Evolutionary conservation across 2,888 invertebrate genomes (phyloP), one percentile per base, ranked within the genome.

Genomic region (Drosophila stalkeri): DNA sequence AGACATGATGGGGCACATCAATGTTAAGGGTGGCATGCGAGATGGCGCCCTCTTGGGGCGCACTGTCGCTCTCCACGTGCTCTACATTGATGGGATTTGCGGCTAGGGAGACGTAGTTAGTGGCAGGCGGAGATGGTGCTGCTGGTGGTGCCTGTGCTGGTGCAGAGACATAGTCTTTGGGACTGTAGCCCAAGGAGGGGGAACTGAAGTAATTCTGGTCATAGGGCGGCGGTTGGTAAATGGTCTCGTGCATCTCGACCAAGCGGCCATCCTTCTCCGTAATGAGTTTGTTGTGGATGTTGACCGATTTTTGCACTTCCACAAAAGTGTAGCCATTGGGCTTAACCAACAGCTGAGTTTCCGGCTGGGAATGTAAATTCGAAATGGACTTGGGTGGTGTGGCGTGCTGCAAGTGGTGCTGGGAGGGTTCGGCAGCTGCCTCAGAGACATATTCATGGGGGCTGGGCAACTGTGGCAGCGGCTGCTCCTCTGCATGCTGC

Each of bases 301-400:
- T 89, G 20, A 96, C 92, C 0, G 96, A 96, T 90, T 95, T 94
- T 82, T 96, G 95, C 5, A 96, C 92, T 92, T 96, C 95, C 1
- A 96, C 95, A 41, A 94, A 91, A 0, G 95, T 95, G 80, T 93
- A 94, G 3, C 91, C 83, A 23, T 89, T 76, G 94, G 27, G 95
- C 89, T 90, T 78, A 16, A 52, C 70, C 57, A 62, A 9, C 1
- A 60, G 57, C 5, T 71, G 67, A 3, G 65, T 62, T 11, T 75
- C 72, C 0, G 75, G 54, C 31, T 77, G 52, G 8, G 61, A 2
- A 7, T 52, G 18, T 0, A 49, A 2, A n/a, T 44, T 33, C 0
- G 44, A 9, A 11, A 35, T 46, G 3, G 54, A 12, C 7, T 62
- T 55, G 0, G 74, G 62, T 5, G 78, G 65, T 0, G 70, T 54